Percentiles rank a stretch among this genome's conserved stretches.
Evolutionary conservation across 2,113 vertebrate species (phyloP).

Genomic region (Nothobranchius furzeri): DNA sequence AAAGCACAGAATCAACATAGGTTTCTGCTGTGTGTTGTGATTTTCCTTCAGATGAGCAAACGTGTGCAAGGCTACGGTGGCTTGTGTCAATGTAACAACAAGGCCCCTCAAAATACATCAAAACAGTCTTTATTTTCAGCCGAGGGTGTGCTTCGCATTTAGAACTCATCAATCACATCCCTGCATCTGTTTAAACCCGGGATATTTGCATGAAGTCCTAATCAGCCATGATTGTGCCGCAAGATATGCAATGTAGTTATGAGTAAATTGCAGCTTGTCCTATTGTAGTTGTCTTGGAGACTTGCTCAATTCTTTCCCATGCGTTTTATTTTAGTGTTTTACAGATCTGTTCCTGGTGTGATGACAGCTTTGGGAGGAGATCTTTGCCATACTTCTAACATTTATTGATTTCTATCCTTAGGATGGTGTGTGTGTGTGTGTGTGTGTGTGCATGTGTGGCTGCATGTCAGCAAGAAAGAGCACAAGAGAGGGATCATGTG

Average conservation of each 20-base stretch:
- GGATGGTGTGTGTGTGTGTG: slow-evolving; percentile 15
- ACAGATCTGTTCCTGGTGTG: slow-evolving; percentile 3
- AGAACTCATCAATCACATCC: slow-evolving; percentile 45
- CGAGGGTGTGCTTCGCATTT: slow-evolving; percentile 18
- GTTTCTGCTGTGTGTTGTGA: slow-evolving; percentile 28
- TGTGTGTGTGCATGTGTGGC: slow-evolving; percentile 23
- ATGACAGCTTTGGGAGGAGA: slow-evolving; percentile 24
- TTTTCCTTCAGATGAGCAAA: slow-evolving; percentile 17
- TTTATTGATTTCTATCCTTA: slow-evolving; percentile 44
- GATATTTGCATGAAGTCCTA: slow-evolving; percentile 49
- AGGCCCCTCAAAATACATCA: slow-evolving; percentile 47
- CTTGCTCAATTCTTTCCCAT: not conserved
- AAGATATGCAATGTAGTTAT: slow-evolving; percentile 42
- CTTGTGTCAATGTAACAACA: slow-evolving; percentile 35
- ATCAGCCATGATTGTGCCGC: slow-evolving; percentile 31
- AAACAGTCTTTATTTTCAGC: slow-evolving; percentile 40
- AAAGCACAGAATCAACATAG: slow-evolving; percentile 61
- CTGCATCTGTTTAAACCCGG: slow-evolving; percentile 36
- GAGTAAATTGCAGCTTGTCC: not conserved
- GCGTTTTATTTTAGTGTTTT: slow-evolving; percentile 12
- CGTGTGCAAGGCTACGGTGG: slow-evolving; percentile 28
- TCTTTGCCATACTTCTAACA: slow-evolving; percentile 25
- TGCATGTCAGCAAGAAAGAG: slow-evolving; percentile 23
- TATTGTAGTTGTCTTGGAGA: slow-evolving; percentile 4
- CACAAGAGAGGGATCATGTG: slow-evolving; percentile 22